Evolutionary conservation across 2,797 vertebrate genomes (phyloP).

Genomic region (Paramormyrops hopkinsi): DNA sequence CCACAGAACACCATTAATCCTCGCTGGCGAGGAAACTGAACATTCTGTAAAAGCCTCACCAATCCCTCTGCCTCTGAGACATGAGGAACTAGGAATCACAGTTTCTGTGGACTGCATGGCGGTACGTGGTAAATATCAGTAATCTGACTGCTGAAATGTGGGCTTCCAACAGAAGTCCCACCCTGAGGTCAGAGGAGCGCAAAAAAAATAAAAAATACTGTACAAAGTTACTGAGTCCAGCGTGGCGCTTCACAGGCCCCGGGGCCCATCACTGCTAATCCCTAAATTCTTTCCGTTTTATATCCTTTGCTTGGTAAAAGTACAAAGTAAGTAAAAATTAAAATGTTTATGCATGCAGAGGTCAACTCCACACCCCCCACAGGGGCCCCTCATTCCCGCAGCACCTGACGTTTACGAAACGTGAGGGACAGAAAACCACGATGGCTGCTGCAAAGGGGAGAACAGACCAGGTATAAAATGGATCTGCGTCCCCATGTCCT

Average conservation of each 20-base stretch:
- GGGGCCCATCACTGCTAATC: constrained; percentile 47
- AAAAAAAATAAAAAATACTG: background rate
- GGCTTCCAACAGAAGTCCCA: background rate
- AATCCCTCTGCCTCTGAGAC: background rate
- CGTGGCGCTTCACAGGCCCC: background rate
- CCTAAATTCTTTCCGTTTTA: constrained; percentile 26
- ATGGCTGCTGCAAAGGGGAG: background rate
- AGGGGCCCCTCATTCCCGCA: background rate
- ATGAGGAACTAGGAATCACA: background rate
- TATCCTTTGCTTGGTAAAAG: background rate
- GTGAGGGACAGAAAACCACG: background rate
- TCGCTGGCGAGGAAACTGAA: background rate
- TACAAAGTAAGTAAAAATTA: background rate
- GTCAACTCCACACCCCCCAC: background rate
- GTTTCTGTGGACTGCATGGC: background rate
- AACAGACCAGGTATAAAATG: background rate
- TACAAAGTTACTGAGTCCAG: background rate
- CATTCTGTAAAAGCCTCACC: background rate
- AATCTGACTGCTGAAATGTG: background rate
- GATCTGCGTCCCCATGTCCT: background rate
- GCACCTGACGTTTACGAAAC: background rate
- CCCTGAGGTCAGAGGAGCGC: background rate
- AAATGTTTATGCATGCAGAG: background rate
- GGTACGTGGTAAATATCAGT: background rate
- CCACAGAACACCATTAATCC: background rate